Base-by-base conservation (phyloP, 2,888 invertebrate species). In the Ellobium chinense region DNA sequence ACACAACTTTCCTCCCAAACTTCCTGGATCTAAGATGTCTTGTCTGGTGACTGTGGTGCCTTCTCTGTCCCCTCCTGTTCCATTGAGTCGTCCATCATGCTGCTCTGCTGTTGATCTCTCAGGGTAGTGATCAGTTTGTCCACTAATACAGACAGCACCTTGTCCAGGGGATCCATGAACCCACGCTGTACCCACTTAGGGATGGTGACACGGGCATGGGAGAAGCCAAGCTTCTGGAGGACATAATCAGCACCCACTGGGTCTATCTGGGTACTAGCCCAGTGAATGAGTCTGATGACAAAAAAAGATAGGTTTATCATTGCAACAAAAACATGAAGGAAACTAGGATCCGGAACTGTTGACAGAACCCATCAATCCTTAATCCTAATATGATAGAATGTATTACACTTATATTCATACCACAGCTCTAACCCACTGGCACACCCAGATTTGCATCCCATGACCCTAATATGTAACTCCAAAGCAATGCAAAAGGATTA, bases 181-280 rank as follows among this genome's bases (percentile, higher is more conserved):
- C 99, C 99, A 78, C 99, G 95, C 94, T 99, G 99, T 94, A 99
- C 95, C 98, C 99, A 99, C 94, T 99, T 99, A 80, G 99, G 99
- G 92, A 99, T 99, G 79, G 99, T 99, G 86, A 97, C 98, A 85
- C 99, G 95, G 18, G 99, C 99, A 94, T 99, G 99, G 82, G 97
- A 96, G 93, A 99, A 99, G 66, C 99, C 99, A 62, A 99, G 94
- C 94, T 99, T 98, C 94, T 99, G 98, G 73, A 99, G 95, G 91
- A 99, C 98, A 93, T 98, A 99, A 94, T 99, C 99, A 83, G 99
- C 97, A 74, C 99, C 99, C 91, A 99, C 99, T 0, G 99, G 99
- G 93, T 99, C 99, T 90, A 99, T 98, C 89, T 97, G 97, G 93
- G 98, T 98, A 69, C 98, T 98, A 76, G 97, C 97, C 97, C 97